phyloP scores from a whole-genome alignment of 2,797 vertebrate genomes.

The Melanotaenia nigrans region DNA sequence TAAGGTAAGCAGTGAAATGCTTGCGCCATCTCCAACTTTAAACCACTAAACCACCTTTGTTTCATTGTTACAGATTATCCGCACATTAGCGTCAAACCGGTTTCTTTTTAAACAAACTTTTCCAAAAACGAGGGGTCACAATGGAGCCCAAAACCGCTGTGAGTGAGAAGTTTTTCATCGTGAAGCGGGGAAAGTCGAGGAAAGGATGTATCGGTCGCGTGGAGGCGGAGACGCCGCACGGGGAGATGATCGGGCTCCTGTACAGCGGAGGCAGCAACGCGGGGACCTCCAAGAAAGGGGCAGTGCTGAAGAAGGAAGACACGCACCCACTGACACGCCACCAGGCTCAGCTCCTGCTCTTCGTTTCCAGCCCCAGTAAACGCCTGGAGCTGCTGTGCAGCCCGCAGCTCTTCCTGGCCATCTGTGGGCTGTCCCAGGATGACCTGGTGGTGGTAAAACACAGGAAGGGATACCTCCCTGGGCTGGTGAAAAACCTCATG shows the following conservation, averaged over 20 bases:
- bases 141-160: conserved; percentile 70
- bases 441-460: conserved; percentile 82
- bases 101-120: neutral
- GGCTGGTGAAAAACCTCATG: conserved; percentile 82
- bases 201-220: conserved; percentile 76
- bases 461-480: conserved; percentile 75
- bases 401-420: conserved; percentile 80
- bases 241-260: conserved; percentile 71
- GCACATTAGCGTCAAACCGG: too few relatives aligned
- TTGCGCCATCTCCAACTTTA: too few relatives aligned
- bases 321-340: conserved; percentile 76
- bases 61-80: too few relatives aligned
- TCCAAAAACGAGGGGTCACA: neutral
- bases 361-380: conserved; percentile 61
- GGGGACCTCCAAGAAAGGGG: conserved; percentile 62
- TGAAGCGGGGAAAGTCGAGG: conserved; percentile 73
- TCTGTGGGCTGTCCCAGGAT: conserved; percentile 78
- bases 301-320: conserved; percentile 72
- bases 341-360: conserved; percentile 85
- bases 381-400: conserved; percentile 82
- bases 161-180: conserved; percentile 79
- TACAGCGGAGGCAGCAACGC: conserved; percentile 54
- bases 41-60: too few relatives aligned
- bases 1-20: too few relatives aligned
- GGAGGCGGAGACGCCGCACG: conserved; percentile 64